Evolutionary conservation across 2,888 invertebrate species (phyloP).

Genomic region (Xestia c-nigrum): DNA sequence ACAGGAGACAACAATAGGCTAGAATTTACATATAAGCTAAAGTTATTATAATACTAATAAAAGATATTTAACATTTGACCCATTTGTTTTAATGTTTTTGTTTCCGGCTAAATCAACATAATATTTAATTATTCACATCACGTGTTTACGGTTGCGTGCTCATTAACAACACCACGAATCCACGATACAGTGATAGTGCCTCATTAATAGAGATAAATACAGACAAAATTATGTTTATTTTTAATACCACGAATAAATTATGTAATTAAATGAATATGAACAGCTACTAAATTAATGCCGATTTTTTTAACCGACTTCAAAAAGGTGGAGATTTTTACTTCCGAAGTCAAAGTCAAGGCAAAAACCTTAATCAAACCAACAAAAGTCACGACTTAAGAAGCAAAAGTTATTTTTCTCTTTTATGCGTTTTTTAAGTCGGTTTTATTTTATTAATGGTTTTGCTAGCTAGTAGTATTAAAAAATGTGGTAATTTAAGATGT

Average conservation of each 20-base stretch:
- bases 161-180: constrained; percentile 8
- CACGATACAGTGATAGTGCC: neutral
- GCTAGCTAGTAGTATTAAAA: neutral
- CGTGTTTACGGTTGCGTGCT: neutral
- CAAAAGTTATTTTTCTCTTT: too few relatives aligned
- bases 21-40: too few relatives aligned
- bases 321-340: too few relatives aligned
- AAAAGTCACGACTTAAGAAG: too few relatives aligned
- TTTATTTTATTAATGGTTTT: neutral
- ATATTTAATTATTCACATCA: constrained; percentile 2
- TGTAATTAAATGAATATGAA: neutral
- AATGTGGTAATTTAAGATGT: neutral
- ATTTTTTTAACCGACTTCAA: neutral
- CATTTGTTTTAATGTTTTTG: neutral
- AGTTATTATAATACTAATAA: too few relatives aligned
- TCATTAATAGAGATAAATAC: constrained; percentile 11
- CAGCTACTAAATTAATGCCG: neutral
- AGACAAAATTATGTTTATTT: constrained; percentile 1
- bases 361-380: too few relatives aligned
- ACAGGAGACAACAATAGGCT: too few relatives aligned
- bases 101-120: neutral
- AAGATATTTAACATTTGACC: neutral
- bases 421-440: too few relatives aligned
- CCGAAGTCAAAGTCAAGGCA: too few relatives aligned
- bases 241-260: neutral